Evolutionary conservation across 2,888 invertebrate species (phyloP), one percentile per base, ranked within the genome.

Genomic region (Caenorhabditis sp.): DNA sequence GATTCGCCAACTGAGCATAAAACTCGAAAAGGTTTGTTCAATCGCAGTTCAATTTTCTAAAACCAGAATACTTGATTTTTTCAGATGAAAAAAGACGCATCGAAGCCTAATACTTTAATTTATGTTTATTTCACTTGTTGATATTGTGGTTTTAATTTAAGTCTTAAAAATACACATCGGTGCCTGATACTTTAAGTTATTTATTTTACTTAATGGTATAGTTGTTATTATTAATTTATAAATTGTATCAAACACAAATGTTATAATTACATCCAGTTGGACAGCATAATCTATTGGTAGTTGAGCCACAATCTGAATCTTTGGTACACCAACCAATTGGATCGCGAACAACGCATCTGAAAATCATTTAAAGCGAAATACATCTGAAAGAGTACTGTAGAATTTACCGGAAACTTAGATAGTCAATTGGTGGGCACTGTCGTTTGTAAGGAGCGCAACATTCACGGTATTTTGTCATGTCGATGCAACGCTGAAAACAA

Each of bases 181-280:
- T 7, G 31, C 31, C 4, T 31, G 31, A 31, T 7, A 31, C 31
- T 31, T 31, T n/a, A n/a, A n/a, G 5, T 36, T 36, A 36, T 36
- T 36, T 36, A 10, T 36, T 36, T 36, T 36, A 8, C 10, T 36
- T 36, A 36, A 36, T 36, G 36, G 10, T 5, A 36, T 36, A 5
- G 12, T 43, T 43, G 10, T 43, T 43, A 43, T 43, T 3, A 43
- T 43, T 17, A 43, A 43, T 17, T 43, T 43, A 43, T 43, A 14
- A 17, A 3, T 43, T 43, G 3, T 10, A 17, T 43, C 43, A 43
- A 43, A 72, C 54, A 49, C 72, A 72, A 56, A 72, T 72, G 52
- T 72, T 72, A 72, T 68, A 72, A 62, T 72, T 72, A 64, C 72
- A 72, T 4, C 67, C 67, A 1, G 72, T 72, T 50, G 72, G 72